A percentile compares a stretch with the other conserved stretches of the same genome.
phyloP scores from a whole-genome alignment of 2,113 vertebrate species.

The Anser cygnoides region DNA sequence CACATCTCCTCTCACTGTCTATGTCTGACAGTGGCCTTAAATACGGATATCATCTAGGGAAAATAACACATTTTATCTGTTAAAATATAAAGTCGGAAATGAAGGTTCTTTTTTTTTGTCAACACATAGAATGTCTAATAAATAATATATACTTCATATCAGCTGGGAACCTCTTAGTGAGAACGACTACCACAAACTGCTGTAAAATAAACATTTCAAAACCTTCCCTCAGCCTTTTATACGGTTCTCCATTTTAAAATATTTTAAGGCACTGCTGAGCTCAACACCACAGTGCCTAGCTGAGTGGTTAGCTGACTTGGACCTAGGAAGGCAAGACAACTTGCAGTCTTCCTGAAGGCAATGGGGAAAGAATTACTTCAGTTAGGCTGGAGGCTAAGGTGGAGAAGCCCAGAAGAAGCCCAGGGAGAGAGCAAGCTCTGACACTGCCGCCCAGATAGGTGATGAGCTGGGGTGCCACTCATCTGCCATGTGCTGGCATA shows the following conservation, averaged over 20 bases:
- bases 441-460: rapidly evolving
- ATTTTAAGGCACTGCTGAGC: not conserved
- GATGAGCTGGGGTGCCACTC: rapidly evolving
- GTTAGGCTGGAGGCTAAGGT: not conserved
- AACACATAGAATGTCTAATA: not conserved
- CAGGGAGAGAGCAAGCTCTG: not conserved
- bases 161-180: not conserved
- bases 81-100: not conserved
- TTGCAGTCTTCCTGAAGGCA: not conserved
- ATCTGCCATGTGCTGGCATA: rapidly evolving
- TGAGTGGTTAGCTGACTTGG: not conserved
- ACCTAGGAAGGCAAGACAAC: not conserved
- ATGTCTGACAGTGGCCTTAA: not conserved
- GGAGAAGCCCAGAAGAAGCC: not conserved
- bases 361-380: not conserved
- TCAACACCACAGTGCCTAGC: not conserved
- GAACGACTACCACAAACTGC: not conserved
- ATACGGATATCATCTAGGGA: not conserved
- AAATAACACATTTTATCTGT: not conserved
- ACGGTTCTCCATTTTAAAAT: not conserved
- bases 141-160: not conserved
- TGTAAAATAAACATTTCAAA: not conserved
- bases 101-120: not conserved
- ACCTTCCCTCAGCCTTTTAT: not conserved
- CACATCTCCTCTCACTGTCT: not conserved